These are phyloP conservation scores for Lymantria monacha DNA, from an alignment of 2,888 invertebrate genomes.

Conservation along the genomic window DNA sequence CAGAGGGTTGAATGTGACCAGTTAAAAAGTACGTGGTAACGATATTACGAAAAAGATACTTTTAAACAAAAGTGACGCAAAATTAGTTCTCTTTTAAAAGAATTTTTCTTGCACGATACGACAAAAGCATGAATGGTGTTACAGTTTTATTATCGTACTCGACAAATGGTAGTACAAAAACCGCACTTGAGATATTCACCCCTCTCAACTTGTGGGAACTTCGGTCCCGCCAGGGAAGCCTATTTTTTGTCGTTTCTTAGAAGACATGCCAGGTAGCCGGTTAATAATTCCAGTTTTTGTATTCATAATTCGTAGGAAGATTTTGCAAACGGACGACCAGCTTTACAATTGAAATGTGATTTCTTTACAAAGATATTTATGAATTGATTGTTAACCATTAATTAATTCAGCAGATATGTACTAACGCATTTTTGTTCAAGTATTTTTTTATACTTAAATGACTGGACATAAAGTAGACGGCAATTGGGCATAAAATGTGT, in stretches of 20 bases:
- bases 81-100: constrained; percentile 2
- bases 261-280: constrained; percentile 68
- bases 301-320: constrained; percentile 38
- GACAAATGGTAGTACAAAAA: constrained; percentile 76
- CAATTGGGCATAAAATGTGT: too few species aligned
- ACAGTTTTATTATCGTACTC: constrained; percentile 67
- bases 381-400: constrained; percentile 7
- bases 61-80: constrained; percentile 15
- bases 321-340: constrained; percentile 35
- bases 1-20: constrained; percentile 22
- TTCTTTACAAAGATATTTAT: constrained; percentile 17
- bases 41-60: constrained; percentile 20
- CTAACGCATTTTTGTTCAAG: too few species aligned
- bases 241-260: constrained; percentile 65
- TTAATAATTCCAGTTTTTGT: constrained; percentile 56
- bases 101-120: constrained; percentile 17
- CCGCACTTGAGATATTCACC: constrained; percentile 73
- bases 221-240: constrained; percentile 60
- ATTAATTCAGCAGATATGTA: too few species aligned
- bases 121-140: constrained; percentile 47
- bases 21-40: constrained; percentile 20
- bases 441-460: too few species aligned
- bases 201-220: constrained; percentile 75
- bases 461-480: too few species aligned
- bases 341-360: constrained; percentile 18